Evolutionary conservation across 2,888 invertebrate genomes (phyloP).

Genomic region (Drosophila rellima): DNA sequence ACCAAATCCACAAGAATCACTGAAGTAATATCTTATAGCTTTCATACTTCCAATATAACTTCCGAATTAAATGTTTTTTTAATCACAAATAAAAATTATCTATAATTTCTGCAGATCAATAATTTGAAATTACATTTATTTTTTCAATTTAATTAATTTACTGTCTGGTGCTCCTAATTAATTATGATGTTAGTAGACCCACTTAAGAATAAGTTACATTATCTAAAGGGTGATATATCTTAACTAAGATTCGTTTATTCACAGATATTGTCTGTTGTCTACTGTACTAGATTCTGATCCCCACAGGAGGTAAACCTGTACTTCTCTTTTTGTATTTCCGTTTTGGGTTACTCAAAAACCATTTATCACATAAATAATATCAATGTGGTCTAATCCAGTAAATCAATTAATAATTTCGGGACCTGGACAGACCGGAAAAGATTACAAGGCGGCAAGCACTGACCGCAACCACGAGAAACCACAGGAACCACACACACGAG

Average conservation of each 20-base stretch:
- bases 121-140: too few relatives aligned
- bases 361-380: constrained; percentile 33
- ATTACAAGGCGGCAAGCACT: constrained; percentile 51
- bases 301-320: not conserved
- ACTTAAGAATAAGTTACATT: too few relatives aligned
- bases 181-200: too few relatives aligned
- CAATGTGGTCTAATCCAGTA: constrained; percentile 37
- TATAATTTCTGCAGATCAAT: too few relatives aligned
- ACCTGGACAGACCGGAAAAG: constrained; percentile 65
- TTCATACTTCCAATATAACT: too few relatives aligned
- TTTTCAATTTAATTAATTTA: too few relatives aligned
- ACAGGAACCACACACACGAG: constrained; percentile 30
- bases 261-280: not conserved
- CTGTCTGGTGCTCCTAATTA: too few relatives aligned
- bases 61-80: too few relatives aligned
- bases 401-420: constrained; percentile 63
- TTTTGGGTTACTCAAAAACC: not conserved
- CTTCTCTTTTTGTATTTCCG: constrained; percentile 32
- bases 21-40: too few relatives aligned
- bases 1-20: too few relatives aligned
- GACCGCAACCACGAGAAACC: constrained; percentile 44
- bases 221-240: too few relatives aligned
- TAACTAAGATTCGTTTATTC: not conserved
- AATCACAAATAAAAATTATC: too few relatives aligned
- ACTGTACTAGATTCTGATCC: constrained; percentile 1